Base-by-base conservation (phyloP, 92 coral and sea anemone genomes). In the Parazoanthus darwini region DNA sequence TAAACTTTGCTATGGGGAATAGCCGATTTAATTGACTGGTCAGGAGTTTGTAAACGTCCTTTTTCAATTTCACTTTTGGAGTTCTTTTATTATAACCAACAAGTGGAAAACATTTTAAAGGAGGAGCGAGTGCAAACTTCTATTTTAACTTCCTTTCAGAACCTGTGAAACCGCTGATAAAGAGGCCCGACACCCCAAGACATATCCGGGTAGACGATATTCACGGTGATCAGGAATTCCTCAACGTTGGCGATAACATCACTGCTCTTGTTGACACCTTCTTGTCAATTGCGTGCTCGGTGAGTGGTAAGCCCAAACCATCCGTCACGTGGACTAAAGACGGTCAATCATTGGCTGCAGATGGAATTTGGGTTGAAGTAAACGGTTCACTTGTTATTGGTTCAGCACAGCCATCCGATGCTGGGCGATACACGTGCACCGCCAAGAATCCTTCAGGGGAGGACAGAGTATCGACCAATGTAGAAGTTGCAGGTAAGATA, bases 381-480 rank as follows among this genome's bases (percentile, higher is more conserved):
- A 15, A 75, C 25, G 82, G 82, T 29, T 75, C 79, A 35, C 79
- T 75, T 39, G 79, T 75, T 38, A 38, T 75, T 15, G 79, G 79
- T 6, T 39, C 79, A 2, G 79, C 51, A 14, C 48, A 75, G 51
- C 29, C 79, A 39, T 63, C 68, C 68, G 68, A 63, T 63, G 68
- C 68, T 63, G 68, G 68, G 25, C 68, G 68, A 63, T 63, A 63
- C 25, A 22, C 68, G 8, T 63, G 68, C 25, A 63, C 68, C 5
- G 98, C 94, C 70, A 86, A 25, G 25, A 95, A 90, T 87, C 72
- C 83, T 38, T 92, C 85, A 58, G 98, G 98, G n/a, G 85, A 87
- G 86, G 94, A 92, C 70, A 89, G 83, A n/a, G 91, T 81, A 56
- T 63, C 94, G 26, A 86, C 91, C 38, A 9, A 46, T 73, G 90